Base-by-base conservation (phyloP, 2,888 invertebrate genomes). In the Hybos culiciformis region DNA sequence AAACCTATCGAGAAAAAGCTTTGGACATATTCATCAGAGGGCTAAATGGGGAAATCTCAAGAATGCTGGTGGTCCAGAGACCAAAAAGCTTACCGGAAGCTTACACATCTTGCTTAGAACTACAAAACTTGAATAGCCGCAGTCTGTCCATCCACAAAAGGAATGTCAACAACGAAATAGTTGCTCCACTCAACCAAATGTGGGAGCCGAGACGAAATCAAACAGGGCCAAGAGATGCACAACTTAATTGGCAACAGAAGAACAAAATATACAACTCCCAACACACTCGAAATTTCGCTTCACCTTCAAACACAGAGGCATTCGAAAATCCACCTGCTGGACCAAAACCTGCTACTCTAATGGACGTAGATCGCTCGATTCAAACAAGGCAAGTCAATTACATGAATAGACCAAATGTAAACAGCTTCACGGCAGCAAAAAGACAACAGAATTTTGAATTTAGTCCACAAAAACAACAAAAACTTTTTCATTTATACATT, bases 21-120 rank as follows among this genome's bases (percentile, higher is more conserved):
- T 15, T 43, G 7, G 43, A 39, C 23, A 31, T 39, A 2, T 39
- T 43, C 19, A 43, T 40, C 14, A 24, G 43, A 11, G 36, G 29
- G 21, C 1, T 43, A 17, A 43, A 36, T 17, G 43, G 39, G 2
- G 31, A 43, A 14, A 20, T 43, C 2, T 43, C 39, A 4, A 39
- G 12, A 20, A 29, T 36, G 19, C 17, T 43, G 7, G 36, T 36
- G 9, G 26, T 39, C 4, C 43, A 43, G 18, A 39, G 17, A 29
- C 39, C 36, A 2, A 12, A 26, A 36, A 36, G 36, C 3, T 14
- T 43, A 3, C 43, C 39, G 11, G 43, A 43, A 39, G 43, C 36
- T 6, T 43, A 39, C 15, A 7, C 43, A 20, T 39, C 39, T 7
- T 43, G 39, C 11, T 18, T 43, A 3, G 39, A 43, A 32, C 29